Evolutionary conservation across 2,113 vertebrate genomes (phyloP).

Genomic region (Apus apus): DNA sequence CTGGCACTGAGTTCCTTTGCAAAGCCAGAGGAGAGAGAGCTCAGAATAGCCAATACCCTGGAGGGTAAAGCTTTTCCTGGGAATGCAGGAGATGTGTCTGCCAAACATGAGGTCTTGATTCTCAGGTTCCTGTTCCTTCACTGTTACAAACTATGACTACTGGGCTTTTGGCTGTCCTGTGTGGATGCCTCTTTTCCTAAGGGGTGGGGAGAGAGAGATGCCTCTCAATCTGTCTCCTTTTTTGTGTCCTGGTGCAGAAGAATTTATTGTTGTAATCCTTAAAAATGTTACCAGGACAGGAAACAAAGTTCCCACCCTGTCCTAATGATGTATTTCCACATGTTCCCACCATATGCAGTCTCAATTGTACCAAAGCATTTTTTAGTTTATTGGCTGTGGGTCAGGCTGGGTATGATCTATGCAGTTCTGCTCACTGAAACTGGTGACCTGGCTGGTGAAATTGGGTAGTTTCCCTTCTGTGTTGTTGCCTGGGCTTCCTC

Average conservation of each 20-base stretch:
- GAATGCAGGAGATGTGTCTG: slow-evolving; percentile 36
- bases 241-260: background rate
- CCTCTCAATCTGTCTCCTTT: background rate
- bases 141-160: slow-evolving; percentile 22
- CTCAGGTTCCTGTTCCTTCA: slow-evolving; percentile 47
- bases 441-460: background rate
- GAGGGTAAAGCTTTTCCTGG: slow-evolving; percentile 57
- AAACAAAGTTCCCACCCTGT: background rate
- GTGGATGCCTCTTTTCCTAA: background rate
- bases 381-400: background rate
- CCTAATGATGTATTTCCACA: background rate
- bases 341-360: background rate
- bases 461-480: background rate
- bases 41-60: slow-evolving; percentile 23
- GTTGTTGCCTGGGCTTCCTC: background rate
- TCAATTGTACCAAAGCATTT: background rate
- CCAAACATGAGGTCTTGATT: slow-evolving; percentile 68
- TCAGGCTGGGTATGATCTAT: background rate
- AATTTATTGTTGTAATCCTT: background rate
- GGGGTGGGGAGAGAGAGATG: rapidly evolving
- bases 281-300: background rate
- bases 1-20: background rate
- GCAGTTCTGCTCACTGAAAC: background rate
- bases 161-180: slow-evolving; percentile 40
- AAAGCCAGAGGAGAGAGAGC: slow-evolving; percentile 32